Conservation (phyloP, 2,113 vertebrate species). For the Chelonoidis abingdonii region DNA sequence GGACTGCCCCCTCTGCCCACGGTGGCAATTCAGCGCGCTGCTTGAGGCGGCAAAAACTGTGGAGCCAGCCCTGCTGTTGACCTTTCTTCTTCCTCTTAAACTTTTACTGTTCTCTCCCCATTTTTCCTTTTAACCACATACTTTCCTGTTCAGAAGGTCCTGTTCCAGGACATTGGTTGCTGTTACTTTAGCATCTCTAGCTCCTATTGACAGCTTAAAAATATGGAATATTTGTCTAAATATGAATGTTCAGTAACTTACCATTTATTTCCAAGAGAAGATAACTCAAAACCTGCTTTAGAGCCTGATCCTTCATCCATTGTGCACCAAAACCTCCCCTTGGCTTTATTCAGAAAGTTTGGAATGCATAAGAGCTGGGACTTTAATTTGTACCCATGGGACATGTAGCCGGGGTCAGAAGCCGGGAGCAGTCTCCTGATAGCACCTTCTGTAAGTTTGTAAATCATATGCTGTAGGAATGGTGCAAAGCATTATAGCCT, state of each 20-base stretch:
- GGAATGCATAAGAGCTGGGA: background rate
- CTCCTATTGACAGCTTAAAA: background rate
- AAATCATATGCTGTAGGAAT: background rate
- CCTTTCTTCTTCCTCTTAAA: background rate
- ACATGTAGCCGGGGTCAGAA: background rate
- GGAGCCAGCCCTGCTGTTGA: background rate
- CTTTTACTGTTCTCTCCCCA: background rate
- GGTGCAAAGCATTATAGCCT: background rate
- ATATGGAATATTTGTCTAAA: background rate
- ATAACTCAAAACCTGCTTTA: background rate
- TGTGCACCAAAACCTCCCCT: background rate
- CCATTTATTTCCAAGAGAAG: background rate
- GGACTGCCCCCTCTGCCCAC: too few relatives aligned
- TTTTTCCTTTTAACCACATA: background rate
- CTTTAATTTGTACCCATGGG: background rate
- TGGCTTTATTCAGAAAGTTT: background rate
- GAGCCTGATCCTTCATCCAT: background rate
- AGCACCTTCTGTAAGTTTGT: background rate
- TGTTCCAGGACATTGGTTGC: background rate
- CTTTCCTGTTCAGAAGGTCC: background rate
- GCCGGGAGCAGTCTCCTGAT: accelerated
- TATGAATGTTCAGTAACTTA: background rate
- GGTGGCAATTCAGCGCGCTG: too few relatives aligned
- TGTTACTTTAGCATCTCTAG: background rate
- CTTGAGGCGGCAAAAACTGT: too few relatives aligned